phyloP scores from a whole-genome alignment of 2,888 invertebrate species.

The Idaea straminata region DNA sequence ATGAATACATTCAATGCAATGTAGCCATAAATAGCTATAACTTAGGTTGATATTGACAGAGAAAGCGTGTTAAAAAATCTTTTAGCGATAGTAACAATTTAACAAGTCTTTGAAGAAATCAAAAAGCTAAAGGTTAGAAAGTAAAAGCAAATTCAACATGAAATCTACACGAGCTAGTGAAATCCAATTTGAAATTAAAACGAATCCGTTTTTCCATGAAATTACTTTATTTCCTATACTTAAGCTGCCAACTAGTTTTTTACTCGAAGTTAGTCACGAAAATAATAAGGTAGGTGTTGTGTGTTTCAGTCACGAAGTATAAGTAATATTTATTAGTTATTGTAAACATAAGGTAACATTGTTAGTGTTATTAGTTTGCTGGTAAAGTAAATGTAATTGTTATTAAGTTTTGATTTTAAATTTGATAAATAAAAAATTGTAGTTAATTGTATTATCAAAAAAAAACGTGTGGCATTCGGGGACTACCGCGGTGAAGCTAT shows the following conservation, averaged over 20 bases:
- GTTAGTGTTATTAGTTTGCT: not conserved
- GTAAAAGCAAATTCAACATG: not conserved
- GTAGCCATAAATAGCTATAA: too few relatives aligned
- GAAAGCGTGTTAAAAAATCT: too few relatives aligned
- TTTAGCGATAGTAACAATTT: too few relatives aligned
- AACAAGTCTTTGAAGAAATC: too few relatives aligned
- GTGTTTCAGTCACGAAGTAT: not conserved
- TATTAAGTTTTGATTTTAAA: too few relatives aligned
- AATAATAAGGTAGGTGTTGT: not conserved
- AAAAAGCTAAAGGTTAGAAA: not conserved
- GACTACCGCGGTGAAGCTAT: too few relatives aligned
- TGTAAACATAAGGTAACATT: not conserved
- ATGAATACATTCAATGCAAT: too few relatives aligned
- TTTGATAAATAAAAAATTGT: too few relatives aligned
- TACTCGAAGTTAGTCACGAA: not conserved
- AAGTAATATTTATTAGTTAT: not conserved
- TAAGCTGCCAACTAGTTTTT: not conserved
- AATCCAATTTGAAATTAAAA: not conserved
- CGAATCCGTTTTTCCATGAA: conserved; percentile 1
- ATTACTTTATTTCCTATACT: not conserved
- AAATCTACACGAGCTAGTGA: not conserved
- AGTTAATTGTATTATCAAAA: too few relatives aligned
- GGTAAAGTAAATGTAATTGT: not conserved
- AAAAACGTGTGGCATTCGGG: too few relatives aligned
- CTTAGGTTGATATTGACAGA: too few relatives aligned